A percentile compares a stretch with the other conserved stretches of the same genome.
Conservation (phyloP, 2,797 vertebrate species). For the Oreortyx pictus region DNA sequence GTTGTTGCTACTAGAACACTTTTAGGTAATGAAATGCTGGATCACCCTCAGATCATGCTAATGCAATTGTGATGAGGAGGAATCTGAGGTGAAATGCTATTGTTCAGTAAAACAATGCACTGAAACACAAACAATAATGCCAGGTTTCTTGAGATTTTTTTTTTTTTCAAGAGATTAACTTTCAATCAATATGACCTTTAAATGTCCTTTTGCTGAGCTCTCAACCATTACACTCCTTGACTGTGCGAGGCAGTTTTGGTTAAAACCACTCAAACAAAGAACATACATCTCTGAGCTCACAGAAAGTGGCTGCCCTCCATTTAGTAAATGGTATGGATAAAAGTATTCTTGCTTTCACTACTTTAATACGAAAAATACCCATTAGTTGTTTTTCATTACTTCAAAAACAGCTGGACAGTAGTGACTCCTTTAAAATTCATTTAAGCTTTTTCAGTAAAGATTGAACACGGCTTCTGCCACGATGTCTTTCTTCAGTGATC, state of each 20-base stretch:
- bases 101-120: not conserved
- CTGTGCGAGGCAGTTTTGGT: not conserved
- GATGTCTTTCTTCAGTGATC: not conserved
- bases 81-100: not conserved
- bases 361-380: not conserved
- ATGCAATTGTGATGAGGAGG: not conserved
- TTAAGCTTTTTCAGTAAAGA: not conserved
- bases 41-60: not conserved
- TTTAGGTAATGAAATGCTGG: not conserved
- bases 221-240: not conserved
- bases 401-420: not conserved
- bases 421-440: not conserved
- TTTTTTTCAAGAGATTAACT: not conserved
- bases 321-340: not conserved
- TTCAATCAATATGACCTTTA: not conserved
- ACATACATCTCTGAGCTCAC: not conserved
- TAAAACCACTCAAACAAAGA: not conserved
- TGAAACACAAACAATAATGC: not conserved
- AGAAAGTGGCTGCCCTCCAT: not conserved
- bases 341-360: not conserved
- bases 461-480: not conserved
- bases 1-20: not conserved
- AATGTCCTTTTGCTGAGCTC: not conserved
- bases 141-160: not conserved
- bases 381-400: not conserved